Conservation (phyloP, 1,140 invertebrate genomes). For the Pogonognathellus flavescens region DNA sequence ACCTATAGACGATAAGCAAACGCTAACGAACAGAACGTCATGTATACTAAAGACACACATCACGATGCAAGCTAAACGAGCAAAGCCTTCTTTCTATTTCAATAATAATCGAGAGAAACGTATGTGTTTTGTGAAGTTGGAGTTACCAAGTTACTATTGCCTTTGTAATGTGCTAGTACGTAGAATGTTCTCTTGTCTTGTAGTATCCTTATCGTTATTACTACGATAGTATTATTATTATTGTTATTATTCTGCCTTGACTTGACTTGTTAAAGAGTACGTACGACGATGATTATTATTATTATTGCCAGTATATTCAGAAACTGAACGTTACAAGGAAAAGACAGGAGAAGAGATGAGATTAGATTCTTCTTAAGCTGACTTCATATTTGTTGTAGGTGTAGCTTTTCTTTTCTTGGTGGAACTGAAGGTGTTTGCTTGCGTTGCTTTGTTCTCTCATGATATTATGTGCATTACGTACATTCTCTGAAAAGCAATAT, state of each 20-base stretch:
- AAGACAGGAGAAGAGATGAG: too few species aligned
- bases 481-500: too few species aligned
- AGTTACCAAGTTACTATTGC: too few species aligned
- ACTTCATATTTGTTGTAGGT: too few species aligned
- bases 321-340: too few species aligned
- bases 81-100: not conserved
- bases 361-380: too few species aligned
- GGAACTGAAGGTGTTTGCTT: too few species aligned
- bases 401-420: too few species aligned
- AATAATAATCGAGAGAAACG: slow-evolving; percentile 5
- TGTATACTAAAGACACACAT: not conserved
- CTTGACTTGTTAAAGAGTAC: slow-evolving; percentile 38
- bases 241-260: slow-evolving; percentile 41
- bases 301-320: not conserved
- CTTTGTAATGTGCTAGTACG: not conserved
- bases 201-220: slow-evolving; percentile 7
- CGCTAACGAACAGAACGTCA: too few species aligned
- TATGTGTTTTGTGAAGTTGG: not conserved
- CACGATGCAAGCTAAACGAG: not conserved
- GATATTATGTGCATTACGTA: too few species aligned
- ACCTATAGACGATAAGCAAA: too few species aligned
- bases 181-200: not conserved
- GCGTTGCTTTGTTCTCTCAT: too few species aligned
- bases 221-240: slow-evolving; percentile 21
- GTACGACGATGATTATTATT: not conserved